Evolutionary conservation across 2,113 vertebrate species (phyloP), one percentile per base, ranked within the genome.

Genomic region (Argyrosomus japonicus): DNA sequence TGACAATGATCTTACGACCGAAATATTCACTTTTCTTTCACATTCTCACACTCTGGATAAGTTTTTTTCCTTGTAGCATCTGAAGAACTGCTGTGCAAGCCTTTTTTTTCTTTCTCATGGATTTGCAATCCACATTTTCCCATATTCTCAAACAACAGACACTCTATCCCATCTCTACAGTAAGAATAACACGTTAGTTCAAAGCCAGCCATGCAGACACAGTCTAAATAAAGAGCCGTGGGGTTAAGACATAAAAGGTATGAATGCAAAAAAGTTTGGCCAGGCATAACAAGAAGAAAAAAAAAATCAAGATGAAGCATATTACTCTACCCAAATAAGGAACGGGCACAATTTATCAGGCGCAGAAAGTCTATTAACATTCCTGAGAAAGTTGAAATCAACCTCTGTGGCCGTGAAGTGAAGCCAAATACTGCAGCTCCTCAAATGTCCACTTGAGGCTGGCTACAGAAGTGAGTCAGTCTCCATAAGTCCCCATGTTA

Each of bases 1-100:
- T 47, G 63, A 19, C 11, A 53, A 67, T 68, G 21, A 81, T 60
- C 32, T 69, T 43, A 67, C 6, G 27, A 68, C 60, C 3, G 1
- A 79, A 68, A 47, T 48, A 48, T 72, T 84, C 63, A 54, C 25
- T 48, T 76, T 72, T 62, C 1, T n/a, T 68, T 57, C 19, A 36
- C 21, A 36, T 21, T 29, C 68, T 54, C 51, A 17, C 18, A 40
- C n/a, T 58, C 43, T 77, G 53, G 25, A 47, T 32, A 32, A 23
- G n/a, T 4, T 57, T 23, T 51, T n/a, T 57, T 53, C 10, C 60
- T 19, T 40, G 40, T 19, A 1, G 58, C 77, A 56, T 72, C 68
- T 63, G 48, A 53, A 45, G 36, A 56, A 43, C 40, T 47, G 23
- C 53, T 18, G 15, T 1, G 2, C 9, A 13, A 56, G 21, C 15